phyloP scores from a whole-genome alignment of 2,113 vertebrate genomes.

The Syngnathoides biaculeatus region DNA sequence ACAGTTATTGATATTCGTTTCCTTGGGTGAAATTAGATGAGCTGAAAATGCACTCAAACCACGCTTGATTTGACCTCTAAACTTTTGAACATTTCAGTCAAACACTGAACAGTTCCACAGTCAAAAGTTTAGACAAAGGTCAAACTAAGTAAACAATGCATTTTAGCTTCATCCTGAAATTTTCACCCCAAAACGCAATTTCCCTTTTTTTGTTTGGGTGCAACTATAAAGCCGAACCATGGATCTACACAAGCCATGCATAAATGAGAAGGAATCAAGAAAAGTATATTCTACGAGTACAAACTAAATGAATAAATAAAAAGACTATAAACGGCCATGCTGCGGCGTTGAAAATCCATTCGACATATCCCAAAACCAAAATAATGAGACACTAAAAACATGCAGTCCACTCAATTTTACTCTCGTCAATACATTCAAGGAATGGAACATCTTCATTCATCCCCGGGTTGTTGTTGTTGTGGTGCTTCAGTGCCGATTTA shows the following conservation, averaged over 20 bases:
- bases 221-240: background rate
- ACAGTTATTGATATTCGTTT: background rate
- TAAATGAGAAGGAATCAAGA: constrained; percentile 27
- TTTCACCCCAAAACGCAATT: background rate
- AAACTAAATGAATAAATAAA: background rate
- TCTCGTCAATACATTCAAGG: background rate
- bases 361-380: background rate
- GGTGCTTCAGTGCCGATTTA: background rate
- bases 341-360: constrained; percentile 1
- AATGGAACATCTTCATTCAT: background rate
- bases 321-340: background rate
- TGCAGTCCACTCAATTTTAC: background rate
- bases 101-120: background rate
- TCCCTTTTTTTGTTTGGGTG: background rate
- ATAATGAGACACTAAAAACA: background rate
- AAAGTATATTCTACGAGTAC: background rate
- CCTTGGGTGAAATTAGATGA: background rate
- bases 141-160: background rate
- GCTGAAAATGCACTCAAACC: background rate
- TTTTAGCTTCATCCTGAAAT: background rate
- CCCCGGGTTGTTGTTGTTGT: background rate
- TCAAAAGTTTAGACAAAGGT: background rate
- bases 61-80: too few relatives aligned
- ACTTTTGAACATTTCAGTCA: background rate
- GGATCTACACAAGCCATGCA: constrained; percentile 63